Conservation (phyloP, 2,797 vertebrate genomes). For the Aphelocoma californica region DNA sequence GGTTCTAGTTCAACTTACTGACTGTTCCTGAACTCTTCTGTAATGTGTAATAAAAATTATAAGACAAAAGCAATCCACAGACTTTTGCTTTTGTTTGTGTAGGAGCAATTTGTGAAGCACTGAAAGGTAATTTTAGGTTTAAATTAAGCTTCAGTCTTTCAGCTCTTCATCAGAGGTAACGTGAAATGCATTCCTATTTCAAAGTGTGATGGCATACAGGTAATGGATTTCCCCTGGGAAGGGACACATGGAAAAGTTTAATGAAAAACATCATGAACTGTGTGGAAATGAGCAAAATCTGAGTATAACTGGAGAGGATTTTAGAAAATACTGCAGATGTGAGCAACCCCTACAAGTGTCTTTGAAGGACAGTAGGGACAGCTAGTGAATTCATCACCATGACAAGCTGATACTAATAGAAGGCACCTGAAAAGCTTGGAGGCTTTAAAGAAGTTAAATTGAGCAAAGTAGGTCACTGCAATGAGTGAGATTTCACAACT, state of each 20-base stretch:
- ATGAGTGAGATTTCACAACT: not conserved
- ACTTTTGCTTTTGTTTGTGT: not conserved
- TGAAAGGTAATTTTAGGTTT: not conserved
- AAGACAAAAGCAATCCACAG: constrained; percentile 6
- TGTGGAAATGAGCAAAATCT: not conserved
- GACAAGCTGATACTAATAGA: not conserved
- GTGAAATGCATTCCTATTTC: not conserved
- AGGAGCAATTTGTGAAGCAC: not conserved
- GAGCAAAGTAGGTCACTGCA: not conserved
- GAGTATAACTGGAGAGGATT: not conserved
- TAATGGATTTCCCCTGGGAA: not conserved
- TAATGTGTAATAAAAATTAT: constrained; percentile 22
- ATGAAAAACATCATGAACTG: not conserved
- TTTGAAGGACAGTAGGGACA: not conserved
- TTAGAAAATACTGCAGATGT: not conserved
- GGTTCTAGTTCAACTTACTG: constrained; percentile 62
- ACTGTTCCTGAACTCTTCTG: constrained; percentile 38
- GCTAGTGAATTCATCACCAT: not conserved
- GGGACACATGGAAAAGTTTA: not conserved
- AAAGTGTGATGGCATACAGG: not conserved
- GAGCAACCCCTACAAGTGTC: not conserved
- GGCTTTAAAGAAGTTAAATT: not conserved
- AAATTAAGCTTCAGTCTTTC: not conserved
- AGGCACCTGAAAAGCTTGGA: not conserved
- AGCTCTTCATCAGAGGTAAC: not conserved